Conservation (phyloP, 2,888 invertebrate species). For the Caenorhabditis sp. region DNA sequence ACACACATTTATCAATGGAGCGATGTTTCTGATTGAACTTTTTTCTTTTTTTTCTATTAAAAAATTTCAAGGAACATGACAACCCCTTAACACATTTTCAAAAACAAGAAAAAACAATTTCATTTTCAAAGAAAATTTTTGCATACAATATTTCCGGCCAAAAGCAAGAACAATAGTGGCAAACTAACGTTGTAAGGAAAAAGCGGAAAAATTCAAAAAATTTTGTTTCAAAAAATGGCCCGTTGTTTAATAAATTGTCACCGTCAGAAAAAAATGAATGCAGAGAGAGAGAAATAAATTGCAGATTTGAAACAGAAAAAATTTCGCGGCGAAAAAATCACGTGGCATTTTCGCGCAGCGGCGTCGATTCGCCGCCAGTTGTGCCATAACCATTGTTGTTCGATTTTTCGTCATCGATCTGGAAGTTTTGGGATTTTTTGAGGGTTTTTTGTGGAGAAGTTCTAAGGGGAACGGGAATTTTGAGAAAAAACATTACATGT, state of each 20-base stretch:
- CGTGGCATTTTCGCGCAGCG: slow-evolving; percentile 22
- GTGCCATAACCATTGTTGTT: slow-evolving; percentile 39
- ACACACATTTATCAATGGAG: neutral
- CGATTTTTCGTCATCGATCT: slow-evolving; percentile 33
- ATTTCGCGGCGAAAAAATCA: neutral
- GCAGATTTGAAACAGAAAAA: neutral
- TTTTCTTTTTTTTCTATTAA: neutral
- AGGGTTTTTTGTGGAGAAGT: neutral
- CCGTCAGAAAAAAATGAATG: neutral
- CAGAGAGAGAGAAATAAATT: neutral
- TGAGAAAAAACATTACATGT: too few species aligned
- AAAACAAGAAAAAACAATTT: neutral
- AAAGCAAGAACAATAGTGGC: neutral
- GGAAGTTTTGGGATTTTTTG: slow-evolving; percentile 3
- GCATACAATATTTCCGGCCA: neutral
- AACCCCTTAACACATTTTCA: neutral
- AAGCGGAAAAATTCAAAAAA: neutral
- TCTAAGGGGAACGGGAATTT: neutral
- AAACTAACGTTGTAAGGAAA: neutral
- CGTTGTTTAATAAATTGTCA: neutral
- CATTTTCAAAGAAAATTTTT: neutral
- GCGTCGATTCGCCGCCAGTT: slow-evolving; percentile 35
- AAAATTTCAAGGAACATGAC: neutral
- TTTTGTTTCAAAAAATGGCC: neutral
- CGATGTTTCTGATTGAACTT: neutral